Base-by-base conservation (phyloP, 2,113 vertebrate species). In the Zeus faber region DNA sequence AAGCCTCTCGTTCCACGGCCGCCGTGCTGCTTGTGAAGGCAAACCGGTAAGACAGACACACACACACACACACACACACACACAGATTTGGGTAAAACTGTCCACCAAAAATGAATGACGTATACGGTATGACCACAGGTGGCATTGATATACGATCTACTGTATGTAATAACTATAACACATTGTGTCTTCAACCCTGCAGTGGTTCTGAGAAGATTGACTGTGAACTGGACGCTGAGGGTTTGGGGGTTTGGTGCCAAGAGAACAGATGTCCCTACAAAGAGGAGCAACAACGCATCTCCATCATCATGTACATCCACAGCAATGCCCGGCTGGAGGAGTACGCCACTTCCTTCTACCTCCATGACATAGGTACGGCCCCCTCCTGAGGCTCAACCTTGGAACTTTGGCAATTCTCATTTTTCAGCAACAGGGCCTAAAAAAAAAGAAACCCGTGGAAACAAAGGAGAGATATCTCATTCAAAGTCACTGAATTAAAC, bases 281-380 rank as follows among this genome's bases (percentile, higher is more conserved):
- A 2, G 89, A 91, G 55, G 89, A 91, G 24, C 41, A 75, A 3
- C 69, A 75, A 13, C 71, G 25, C 47, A 80, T 91, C 49, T 48
- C 29, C 21, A 26, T 91, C 33, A 80, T 61, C 0, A 1, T 88
- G 13, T 72, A 85, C 67, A 68, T 90, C 3, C 25, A 57, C 55
- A 84, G 67, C 49, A 2, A n/a, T 11, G 62, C 57, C 37, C 76
- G 61, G 1, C 54, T 89, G 2, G 89, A 91, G 58, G 65, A 58
- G 11, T 88, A 89, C 70, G 49, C 46, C 1, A 84, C 35, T 48
- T 7, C 9, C 1, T 90, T 90, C 71, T 84, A 71, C 81, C 65
- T 91, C 46, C 62, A 62, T 54, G 86, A 89, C 0, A 89, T 91
- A 4, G 82, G 89, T 90, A 59, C 49, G 77, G 50, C 14, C 8